Conservation (phyloP, 2,113 vertebrate genomes). For the Oceanites oceanicus region DNA sequence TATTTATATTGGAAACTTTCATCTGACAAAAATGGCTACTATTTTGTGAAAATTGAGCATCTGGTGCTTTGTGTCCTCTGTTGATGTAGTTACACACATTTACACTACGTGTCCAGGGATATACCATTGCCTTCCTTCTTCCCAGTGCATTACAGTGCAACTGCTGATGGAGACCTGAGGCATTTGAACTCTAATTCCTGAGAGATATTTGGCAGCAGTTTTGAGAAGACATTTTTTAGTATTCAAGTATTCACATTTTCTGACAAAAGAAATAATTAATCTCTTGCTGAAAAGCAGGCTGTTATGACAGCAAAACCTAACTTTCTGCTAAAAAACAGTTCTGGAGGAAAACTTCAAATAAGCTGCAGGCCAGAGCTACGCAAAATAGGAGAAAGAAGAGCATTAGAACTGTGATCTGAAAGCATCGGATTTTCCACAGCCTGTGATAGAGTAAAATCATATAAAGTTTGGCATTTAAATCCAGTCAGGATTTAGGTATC, state of each 20-base stretch:
- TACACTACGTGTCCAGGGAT: not conserved
- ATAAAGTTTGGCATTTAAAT: not conserved
- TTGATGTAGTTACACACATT: not conserved
- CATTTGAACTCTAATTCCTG: not conserved
- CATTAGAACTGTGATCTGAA: not conserved
- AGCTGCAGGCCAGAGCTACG: not conserved
- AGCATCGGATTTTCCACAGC: not conserved
- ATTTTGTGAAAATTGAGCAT: not conserved
- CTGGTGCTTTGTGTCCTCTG: not conserved
- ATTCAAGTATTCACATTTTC: not conserved
- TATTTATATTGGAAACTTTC: not conserved
- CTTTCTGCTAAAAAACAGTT: not conserved
- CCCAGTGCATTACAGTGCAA: fast-evolving
- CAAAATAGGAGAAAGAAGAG: not conserved
- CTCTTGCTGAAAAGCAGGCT: not conserved
- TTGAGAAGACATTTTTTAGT: not conserved
- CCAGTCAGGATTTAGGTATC: not conserved
- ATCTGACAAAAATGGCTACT: not conserved
- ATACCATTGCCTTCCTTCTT: not conserved
- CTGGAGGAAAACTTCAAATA: not conserved
- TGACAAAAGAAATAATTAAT: not conserved
- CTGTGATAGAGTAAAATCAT: not conserved
- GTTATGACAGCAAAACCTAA: not conserved
- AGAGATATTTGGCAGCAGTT: not conserved
- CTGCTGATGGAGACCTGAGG: not conserved